Base-by-base conservation (phyloP, 2,113 vertebrate genomes). In the Scolopax mira region DNA sequence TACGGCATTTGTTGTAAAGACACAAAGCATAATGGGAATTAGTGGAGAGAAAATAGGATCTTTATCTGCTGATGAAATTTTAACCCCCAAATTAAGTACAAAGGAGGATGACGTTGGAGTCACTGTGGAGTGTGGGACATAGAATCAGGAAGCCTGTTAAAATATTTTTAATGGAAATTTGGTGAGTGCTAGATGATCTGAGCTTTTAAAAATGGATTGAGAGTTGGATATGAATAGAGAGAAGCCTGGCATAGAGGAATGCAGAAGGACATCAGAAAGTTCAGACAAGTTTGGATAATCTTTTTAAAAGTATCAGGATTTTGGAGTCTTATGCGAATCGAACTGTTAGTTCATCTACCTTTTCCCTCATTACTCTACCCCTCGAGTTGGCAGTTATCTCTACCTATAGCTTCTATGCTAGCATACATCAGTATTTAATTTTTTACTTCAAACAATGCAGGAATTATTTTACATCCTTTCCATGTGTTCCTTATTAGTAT, bases 401-500 rank as follows among this genome's bases (percentile, higher is more conserved):
- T 90, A 28, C 2, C 0, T n/a, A 19, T 11, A 37, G 37, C 48
- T 94, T 87, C 74, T 79, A 46, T 91, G 37, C 27, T 88, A 61
- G 48, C 44, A 95, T 9, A 74, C 44, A 90, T 27, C 61, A 75
- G 35, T 62, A 71, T 84, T 93, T 85, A 84, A 62, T 90, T 10
- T 88, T 92, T 94, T 72, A 55, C n/a, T 96, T 95, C 80, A 94
- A 92, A 83, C 85, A 83, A 35, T 46, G 69, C 49, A 85, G 71
- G 69, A 93, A 88, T 91, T 83, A 89, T 71, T 93, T 92, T 69
- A 65, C 57, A 77, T 93, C 73, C 66, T 94, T 95, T 90, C 85
- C 87, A 91, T 79, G 24, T 94, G 90, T 85, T 96, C n/a, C n/a
- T 86, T 90, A 72, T 95, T 95, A 94, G 51, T 28, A 61, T 91